Base-by-base conservation (phyloP, 2,113 vertebrate genomes). In the Microcebus tavaratra region DNA sequence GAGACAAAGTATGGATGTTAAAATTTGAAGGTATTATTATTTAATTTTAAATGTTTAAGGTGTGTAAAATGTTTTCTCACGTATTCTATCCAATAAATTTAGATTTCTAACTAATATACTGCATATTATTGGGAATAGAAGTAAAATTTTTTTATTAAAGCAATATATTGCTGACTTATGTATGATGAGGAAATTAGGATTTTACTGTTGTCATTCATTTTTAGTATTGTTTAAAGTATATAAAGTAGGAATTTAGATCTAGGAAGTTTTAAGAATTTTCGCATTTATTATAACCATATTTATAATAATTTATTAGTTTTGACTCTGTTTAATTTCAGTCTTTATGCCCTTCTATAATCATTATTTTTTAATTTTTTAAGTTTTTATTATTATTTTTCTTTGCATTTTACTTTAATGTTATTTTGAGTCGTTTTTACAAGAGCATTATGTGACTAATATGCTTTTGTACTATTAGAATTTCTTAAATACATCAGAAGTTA, bases 101-200 rank as follows among this genome's bases (percentile, higher is more conserved):
- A 7, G 90, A 4, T 73, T 39, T 86, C 17, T 94, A 18, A 79
- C 65, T 73, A 27, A 59, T 42, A 84, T 36, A 31, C 36, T 61
- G 8, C 8, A 45, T 45, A 6, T 72, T 55, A 57, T 57, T 57
- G 55, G n/a, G 20, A 70, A 36, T 15, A 29, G 31, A 76, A 83
- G 27, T 87, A 90, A 90, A 93, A n/a, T 39, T 91, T n/a, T 79
- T 81, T 79, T 82, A 94, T 65, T 68, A 88, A 68, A 92, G 18
- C 4, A n/a, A 1, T 88, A 5, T n/a, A 17, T 68, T 57, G 20
- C 55, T 57, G 55, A 6, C 21, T n/a, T 70, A 70, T 70, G 20
- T 36, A 39, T 11, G 68, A 70, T 39, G 68, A 70, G n/a, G 20
- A 70, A 20, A 23, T 70, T 70, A 94, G 29, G 4, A 29, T 90